A percentile compares a stretch with the other conserved stretches of the same genome.
Conservation (phyloP, 2,888 invertebrate species). For the Anthrax anthrax region DNA sequence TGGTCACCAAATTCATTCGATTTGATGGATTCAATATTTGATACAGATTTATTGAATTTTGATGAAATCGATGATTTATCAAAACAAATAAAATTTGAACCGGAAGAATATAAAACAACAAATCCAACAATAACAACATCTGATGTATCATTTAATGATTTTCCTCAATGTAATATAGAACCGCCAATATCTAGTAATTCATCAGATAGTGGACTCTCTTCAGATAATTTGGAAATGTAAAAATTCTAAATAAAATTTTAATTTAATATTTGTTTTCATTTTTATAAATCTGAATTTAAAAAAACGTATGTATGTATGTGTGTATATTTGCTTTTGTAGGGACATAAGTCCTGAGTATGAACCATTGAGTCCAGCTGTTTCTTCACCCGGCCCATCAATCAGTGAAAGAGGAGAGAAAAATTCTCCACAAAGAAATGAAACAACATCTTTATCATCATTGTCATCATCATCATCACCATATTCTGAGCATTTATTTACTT, state of each 20-base stretch:
- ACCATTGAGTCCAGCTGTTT: constrained; percentile 15
- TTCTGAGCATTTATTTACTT: neutral
- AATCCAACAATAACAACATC: constrained; percentile 4
- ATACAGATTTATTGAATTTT: constrained; percentile 43
- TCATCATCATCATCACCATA: neutral
- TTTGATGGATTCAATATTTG: constrained; percentile 53
- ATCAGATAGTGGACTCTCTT: constrained; percentile 58
- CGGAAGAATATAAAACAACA: constrained; percentile 26
- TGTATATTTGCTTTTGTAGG: constrained; percentile 11
- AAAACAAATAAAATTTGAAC: constrained; percentile 15
- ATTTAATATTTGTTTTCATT: neutral
- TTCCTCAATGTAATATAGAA: constrained; percentile 12
- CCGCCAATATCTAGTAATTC: constrained; percentile 16
- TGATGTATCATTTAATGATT: constrained; percentile 20
- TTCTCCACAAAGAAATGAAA: neutral
- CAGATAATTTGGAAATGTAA: constrained; percentile 44
- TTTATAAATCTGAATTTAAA: neutral
- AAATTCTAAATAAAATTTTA: constrained; percentile 13
- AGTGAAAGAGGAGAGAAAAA: constrained; percentile 14
- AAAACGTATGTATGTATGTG: too few relatives aligned
- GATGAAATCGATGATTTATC: constrained; percentile 38
- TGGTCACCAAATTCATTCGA: constrained; percentile 43
- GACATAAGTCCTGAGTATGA: constrained; percentile 19
- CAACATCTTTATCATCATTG: neutral
- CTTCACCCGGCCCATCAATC: constrained; percentile 15